phyloP scores from a whole-genome alignment of 23 tunicate genomes.

The Styela clava region DNA sequence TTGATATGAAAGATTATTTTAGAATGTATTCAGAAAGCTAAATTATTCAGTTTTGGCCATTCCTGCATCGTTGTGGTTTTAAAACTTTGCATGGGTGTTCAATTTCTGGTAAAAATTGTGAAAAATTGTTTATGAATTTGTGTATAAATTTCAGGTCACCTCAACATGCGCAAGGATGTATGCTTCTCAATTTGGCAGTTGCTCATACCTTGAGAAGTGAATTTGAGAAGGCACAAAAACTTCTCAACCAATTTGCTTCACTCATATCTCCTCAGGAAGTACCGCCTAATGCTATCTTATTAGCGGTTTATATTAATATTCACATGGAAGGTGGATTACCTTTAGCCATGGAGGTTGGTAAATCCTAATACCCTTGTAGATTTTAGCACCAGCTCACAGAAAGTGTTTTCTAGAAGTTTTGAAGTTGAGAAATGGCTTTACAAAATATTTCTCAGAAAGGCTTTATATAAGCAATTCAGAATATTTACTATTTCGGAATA shows the following conservation, averaged over 20 bases:
- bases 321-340: constrained; percentile 10
- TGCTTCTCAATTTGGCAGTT: constrained; percentile 62
- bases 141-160: constrained; percentile 21
- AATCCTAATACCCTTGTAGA: neutral
- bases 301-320: constrained; percentile 67
- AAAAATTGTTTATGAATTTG: too few relatives aligned
- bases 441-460: too few relatives aligned
- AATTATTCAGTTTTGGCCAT: too few relatives aligned
- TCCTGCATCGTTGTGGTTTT: too few relatives aligned
- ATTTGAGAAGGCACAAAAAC: constrained; percentile 60
- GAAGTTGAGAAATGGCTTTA: too few relatives aligned
- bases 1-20: too few relatives aligned
- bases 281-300: constrained; percentile 55
- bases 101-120: too few relatives aligned
- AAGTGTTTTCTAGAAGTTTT: too few relatives aligned
- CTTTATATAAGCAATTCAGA: too few relatives aligned
- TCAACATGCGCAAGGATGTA: constrained; percentile 55
- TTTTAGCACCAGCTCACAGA: neutral
- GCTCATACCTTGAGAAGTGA: constrained; percentile 88
- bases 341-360: constrained; percentile 14
- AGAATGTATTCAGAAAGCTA: too few relatives aligned
- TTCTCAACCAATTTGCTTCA: constrained; percentile 35
- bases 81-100: too few relatives aligned
- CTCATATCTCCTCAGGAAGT: constrained; percentile 28
- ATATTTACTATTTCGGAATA: too few relatives aligned